Conservation (phyloP, 2,113 vertebrate species). For the Callipepla squamata region DNA sequence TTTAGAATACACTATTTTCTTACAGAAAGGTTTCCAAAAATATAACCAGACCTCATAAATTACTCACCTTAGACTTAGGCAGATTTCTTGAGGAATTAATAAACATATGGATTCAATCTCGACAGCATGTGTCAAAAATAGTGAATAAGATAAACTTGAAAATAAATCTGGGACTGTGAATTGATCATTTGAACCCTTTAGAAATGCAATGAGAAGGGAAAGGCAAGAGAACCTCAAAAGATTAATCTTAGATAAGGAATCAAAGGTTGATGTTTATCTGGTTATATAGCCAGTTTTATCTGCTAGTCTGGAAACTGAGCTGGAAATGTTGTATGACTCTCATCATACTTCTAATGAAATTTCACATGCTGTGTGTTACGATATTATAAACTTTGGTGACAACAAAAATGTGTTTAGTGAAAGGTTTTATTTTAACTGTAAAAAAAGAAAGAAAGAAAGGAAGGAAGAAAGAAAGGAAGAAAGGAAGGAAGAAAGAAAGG, state of each 20-base stretch:
- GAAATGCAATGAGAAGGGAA: neutral
- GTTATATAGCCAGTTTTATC: neutral
- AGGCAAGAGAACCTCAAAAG: neutral
- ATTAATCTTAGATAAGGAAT: neutral
- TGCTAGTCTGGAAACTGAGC: neutral
- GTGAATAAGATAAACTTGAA: slow-evolving; percentile 30
- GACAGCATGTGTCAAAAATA: slow-evolving; percentile 59
- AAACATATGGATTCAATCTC: slow-evolving; percentile 67
- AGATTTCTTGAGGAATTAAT: slow-evolving; percentile 66
- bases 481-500: no score
- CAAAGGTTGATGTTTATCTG: neutral
- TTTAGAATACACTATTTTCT: slow-evolving; percentile 69
- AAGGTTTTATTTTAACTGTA: neutral
- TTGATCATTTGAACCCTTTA: neutral
- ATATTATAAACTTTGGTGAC: neutral
- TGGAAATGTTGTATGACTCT: neutral
- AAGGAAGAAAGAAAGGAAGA: neutral
- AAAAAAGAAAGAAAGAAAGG: neutral
- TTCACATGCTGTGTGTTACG: neutral
- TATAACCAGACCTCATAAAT: slow-evolving; percentile 65
- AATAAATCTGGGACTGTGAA: slow-evolving; percentile 45
- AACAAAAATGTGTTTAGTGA: neutral
- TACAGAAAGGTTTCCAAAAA: slow-evolving; percentile 58
- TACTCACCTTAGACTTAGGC: slow-evolving; percentile 47
- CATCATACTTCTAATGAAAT: neutral